phyloP scores from a whole-genome alignment of 2,797 vertebrate species.

The Phalloptychus januarius region DNA sequence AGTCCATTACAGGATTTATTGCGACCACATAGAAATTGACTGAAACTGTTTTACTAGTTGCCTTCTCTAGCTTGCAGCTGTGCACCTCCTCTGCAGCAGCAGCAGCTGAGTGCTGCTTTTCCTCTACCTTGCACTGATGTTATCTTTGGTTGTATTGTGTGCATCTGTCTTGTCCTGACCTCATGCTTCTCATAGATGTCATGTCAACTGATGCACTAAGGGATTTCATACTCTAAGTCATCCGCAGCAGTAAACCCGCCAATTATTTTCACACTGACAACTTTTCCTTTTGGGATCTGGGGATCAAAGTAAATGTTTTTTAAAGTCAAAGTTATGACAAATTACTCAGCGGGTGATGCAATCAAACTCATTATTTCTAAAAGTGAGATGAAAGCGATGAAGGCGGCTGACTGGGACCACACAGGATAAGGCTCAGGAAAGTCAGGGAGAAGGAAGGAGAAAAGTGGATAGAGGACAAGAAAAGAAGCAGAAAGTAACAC shows the following conservation, averaged over 20 bases:
- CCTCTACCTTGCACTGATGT: conserved; percentile 23
- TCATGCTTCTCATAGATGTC: conserved; percentile 22
- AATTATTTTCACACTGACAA: conserved; percentile 32
- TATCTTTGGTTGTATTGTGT: conserved; percentile 11
- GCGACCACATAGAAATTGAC: not conserved
- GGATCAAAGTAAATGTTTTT: conserved; percentile 55
- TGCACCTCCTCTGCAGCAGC: conserved; percentile 57
- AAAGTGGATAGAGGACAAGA: conserved; percentile 43
- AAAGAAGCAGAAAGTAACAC: conserved; percentile 11
- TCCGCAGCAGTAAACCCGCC: conserved; percentile 12
- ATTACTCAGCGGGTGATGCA: conserved; percentile 64
- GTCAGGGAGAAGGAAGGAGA: conserved; percentile 47
- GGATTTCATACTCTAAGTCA: conserved; percentile 10
- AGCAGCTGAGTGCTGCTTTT: conserved; percentile 23
- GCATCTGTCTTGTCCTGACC: conserved; percentile 19
- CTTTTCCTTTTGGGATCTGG: conserved; percentile 31
- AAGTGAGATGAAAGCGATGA: conserved; percentile 69
- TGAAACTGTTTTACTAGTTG: conserved; percentile 42
- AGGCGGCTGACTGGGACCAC: conserved; percentile 55
- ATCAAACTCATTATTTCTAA: conserved; percentile 69
- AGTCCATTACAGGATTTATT: not conserved
- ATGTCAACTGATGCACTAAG: conserved; percentile 8
- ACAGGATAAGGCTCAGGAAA: conserved; percentile 59
- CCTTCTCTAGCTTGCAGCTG: conserved; percentile 42
- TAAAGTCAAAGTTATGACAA: conserved; percentile 61